Evolutionary conservation across 2,113 vertebrate genomes (phyloP), one percentile per base, ranked within the genome.

Genomic region (Hylia prasina): DNA sequence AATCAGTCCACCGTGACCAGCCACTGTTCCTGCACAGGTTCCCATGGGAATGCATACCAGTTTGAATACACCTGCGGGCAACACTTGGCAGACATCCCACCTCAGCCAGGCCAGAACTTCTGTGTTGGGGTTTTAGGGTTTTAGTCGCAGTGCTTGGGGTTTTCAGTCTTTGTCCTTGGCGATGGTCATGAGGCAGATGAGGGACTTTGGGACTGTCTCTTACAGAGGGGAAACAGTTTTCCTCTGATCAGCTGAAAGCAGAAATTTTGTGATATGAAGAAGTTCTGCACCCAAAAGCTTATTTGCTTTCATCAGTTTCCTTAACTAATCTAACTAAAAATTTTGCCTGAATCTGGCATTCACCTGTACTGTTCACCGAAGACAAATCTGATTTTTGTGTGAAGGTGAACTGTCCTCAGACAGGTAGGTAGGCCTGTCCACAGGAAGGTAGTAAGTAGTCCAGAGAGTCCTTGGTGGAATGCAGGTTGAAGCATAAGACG

Each of bases 191-290:
- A n/a, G n/a, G n/a, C n/a, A n/a, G n/a, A n/a, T n/a, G n/a, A n/a
- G n/a, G n/a, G n/a, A n/a, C n/a, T n/a, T n/a, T n/a, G n/a, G n/a
- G n/a, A n/a, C n/a, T n/a, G n/a, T n/a, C n/a, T n/a, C n/a, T n/a
- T n/a, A n/a, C 0, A 2, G 12, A 60, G 9, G 2, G 1, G 7
- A 77, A 63, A 73, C 7, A 48, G 3, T 6, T 77, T 72, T 64
- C 6, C 39, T 47, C 16, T 10, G 11, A 50, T 76, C 21, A 86
- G 11, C 19, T 81, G 48, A 28, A 37, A 48, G 63, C 30, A 47
- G 0, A 47, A 58, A n/a, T 39, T 18, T 17, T 60, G 2, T 6
- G 8, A 1, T 63, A 28, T 28, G 1, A 61, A 42, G 10, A 56
- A 75, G 5, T 56, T 63, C 37, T 78, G 6, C 10, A 37, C 13